Base-by-base conservation (phyloP, 1,140 invertebrate species). In the Armadillidium nasatum region DNA sequence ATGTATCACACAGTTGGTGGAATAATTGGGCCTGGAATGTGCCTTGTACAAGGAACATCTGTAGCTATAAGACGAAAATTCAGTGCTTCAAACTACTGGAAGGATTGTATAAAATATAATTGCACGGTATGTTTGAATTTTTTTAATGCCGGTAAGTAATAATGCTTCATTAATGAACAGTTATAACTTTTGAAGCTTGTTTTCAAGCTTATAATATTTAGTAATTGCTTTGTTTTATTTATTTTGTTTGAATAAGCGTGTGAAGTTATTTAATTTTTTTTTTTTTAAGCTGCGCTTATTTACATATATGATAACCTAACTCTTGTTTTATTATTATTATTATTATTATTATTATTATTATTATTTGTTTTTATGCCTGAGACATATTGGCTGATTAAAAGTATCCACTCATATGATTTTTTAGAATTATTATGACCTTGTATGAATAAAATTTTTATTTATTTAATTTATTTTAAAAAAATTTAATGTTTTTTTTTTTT, bases 1-100 rank as follows among this genome's bases (percentile, higher is more conserved):
- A 87, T 99, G 0, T 98, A 99, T 84, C 97, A 99, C 83, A 93
- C 93, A 0, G 94, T 96, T 11, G 97, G 96, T 67, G 97, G 96
- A 33, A 88, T 92, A 76, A 90, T 96, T 87, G 89, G 92, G 71
- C 88, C 88, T n/a, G 89, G 95, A 22, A 93, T 96, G 84, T 90
- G 92, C 22, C 83, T 99, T 13, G 84, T 97, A 3, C 90, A 90
- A 83, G 97, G 96, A 60, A 89, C 89, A 50, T 92, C 93, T 0
- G 88, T 93, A 54, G 94, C 96, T 6, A 91, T 99, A 71, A 87
- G 93, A 43, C 90, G 90, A 82, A 98, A 98, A 85, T 99, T 99
- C 86, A 98, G 96, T 10, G 97, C 96, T 44, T 94, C 94, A 43
- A 89, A 92, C 71, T 99, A 96, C 84, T 99, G 97, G 89, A 87